Base-by-base conservation (phyloP, 2,888 invertebrate species). In the Cheilosia impressa region DNA sequence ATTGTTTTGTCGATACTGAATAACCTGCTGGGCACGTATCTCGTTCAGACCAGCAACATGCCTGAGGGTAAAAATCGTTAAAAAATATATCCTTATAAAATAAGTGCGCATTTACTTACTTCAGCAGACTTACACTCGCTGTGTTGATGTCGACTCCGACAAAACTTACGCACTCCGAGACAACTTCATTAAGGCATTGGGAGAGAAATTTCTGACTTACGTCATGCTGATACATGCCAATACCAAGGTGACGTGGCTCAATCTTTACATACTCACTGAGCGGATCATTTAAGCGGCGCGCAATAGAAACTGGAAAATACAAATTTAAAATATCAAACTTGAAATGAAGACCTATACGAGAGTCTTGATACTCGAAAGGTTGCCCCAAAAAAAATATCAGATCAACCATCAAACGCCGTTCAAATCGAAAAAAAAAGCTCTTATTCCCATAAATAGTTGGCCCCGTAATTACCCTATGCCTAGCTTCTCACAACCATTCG, bases 191-290 rank as follows among this genome's bases (percentile, higher is more conserved):
- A 19, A 98, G 92, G 0, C 96, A 95, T 4, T 94, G 93, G n/a
- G 94, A 94, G 3, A 98, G 91, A 90, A 95, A 94, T 89, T 96
- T 96, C 87, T 96, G 95, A 4, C 96, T 95, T 22, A 98, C 93
- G 90, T 98, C 98, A 90, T 98, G 98, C 92, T 98, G 96, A 91
- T 98, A 98, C 95, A 98, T 96, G 15, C 98, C 98, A 5, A 98
- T 96, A 0, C 98, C 98, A 81, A 98, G 93, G 92, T 98, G 96
- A 89, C 96, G 96, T 0, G 98, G 98, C 82, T 98, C 98, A 10
- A 98, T 96, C 93, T 98, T 98, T 0, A 98, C 97, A 80, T 97
- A 94, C 92, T 98, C 98, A 52, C 96, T 96, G 76, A 98, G 92
- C 0, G 98, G 98, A 92, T 98, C 98, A 90, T 97, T 95, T 0